Evolutionary conservation across 2,888 invertebrate genomes (phyloP).

Genomic region (Odontomyia ornata): DNA sequence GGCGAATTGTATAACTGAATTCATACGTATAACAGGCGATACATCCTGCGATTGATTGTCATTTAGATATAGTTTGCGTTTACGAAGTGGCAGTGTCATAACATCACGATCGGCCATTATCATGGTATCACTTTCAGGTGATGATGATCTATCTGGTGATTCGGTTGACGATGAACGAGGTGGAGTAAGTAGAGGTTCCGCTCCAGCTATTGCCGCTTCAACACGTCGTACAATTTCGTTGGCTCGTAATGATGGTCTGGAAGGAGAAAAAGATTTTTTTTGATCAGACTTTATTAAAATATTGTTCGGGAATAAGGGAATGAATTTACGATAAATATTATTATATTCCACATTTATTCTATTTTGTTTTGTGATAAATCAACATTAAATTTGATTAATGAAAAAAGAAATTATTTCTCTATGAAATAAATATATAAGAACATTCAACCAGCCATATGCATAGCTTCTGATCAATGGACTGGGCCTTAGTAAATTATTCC

Average conservation of each 20-base stretch:
- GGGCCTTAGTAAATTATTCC: too few species aligned
- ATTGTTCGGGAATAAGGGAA: too few species aligned
- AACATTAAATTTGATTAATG: too few species aligned
- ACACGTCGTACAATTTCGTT: conserved; percentile 71
- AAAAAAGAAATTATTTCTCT: too few species aligned
- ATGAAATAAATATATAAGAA: too few species aligned
- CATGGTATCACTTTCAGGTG: conserved; percentile 68
- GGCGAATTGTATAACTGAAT: conserved; percentile 88
- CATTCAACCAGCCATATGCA: too few species aligned
- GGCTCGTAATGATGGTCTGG: conserved; percentile 60
- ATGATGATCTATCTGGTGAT: conserved; percentile 65
- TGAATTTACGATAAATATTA: too few species aligned
- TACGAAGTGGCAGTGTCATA: conserved; percentile 78
- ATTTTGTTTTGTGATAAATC: too few species aligned
- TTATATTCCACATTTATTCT: too few species aligned
- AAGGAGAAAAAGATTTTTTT: conserved; percentile 30
- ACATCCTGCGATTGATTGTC: conserved; percentile 66
- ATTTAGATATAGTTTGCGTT: conserved; percentile 80
- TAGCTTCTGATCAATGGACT: too few species aligned
- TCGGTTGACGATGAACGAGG: conserved; percentile 68
- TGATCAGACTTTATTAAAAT: neutral
- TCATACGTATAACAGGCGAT: conserved; percentile 65
- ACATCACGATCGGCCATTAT: conserved; percentile 68
- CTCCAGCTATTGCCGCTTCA: conserved; percentile 71
- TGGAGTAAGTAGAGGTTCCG: conserved; percentile 67